Evolutionary conservation across 2,888 invertebrate genomes (phyloP), one percentile per base, ranked within the genome.

Genomic region (Lumbricus terrestris): DNA sequence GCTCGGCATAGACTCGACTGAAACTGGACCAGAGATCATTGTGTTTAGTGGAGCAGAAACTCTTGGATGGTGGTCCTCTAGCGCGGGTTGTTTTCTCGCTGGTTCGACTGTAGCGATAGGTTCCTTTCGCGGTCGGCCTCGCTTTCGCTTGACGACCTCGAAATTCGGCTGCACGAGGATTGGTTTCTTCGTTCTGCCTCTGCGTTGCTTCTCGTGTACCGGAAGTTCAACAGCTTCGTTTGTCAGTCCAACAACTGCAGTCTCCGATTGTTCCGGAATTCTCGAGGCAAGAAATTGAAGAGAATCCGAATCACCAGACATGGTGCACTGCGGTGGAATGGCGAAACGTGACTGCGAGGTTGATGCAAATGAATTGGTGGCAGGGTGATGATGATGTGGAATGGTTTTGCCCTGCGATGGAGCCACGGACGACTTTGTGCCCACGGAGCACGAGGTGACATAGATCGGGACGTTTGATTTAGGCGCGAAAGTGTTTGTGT

Each of bases 101-200:
- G 85, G 85, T 85, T 85, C 85, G 6, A 35, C 37, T 20, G 40
- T 18, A 6, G 18, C 38, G 88, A 40, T n/a, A 4, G 88, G 47
- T 38, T 88, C 37, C 35, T 88, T 88, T 47, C 88, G 40, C 23
- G 88, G 88, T 23, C 88, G 88, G 33, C 88, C 88, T 38, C 35
- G 88, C 16, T 88, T 88, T 37, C 88, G 38, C 35, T 85, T 85
- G 35, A 85, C 85, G 34, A 85, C 85, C 85, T 35, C 85, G 35
- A 85, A 85, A 16, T 85, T 85, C 20, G 85, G 85, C 15, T 35
- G 11, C 23, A 85, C 85, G n/a, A 37, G 34, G 18, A 85, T 35
- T 33, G 85, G 85, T 85, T 85, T 85, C 34, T 85, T 85, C 85
- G 20, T 35, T 37, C 85, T 85, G 18, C 85, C 85, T 35, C 85